phyloP scores from a whole-genome alignment of 2,797 vertebrate species.

The Mallotus villosus region DNA sequence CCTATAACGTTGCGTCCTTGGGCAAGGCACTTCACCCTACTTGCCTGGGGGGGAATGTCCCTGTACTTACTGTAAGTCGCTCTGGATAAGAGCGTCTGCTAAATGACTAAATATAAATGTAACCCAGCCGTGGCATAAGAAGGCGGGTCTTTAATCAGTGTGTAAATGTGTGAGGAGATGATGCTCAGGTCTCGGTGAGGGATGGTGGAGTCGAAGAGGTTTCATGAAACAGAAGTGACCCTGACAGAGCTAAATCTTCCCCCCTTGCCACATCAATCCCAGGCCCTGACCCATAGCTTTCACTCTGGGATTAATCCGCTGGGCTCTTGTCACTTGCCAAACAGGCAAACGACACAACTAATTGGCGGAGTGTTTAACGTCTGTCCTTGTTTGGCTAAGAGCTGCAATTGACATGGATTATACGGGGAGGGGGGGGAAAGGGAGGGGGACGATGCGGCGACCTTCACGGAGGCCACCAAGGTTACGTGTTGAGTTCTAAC shows the following conservation, averaged over 20 bases:
- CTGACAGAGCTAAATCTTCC: constrained; percentile 31
- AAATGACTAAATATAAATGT: too few relatives aligned
- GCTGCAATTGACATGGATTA: constrained; percentile 44
- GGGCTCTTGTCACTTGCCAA: constrained; percentile 57
- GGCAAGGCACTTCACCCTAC: too few relatives aligned
- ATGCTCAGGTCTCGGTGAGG: constrained; percentile 16
- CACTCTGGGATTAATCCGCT: constrained; percentile 51
- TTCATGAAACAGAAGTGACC: constrained; percentile 42
- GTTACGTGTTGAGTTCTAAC: constrained; percentile 55
- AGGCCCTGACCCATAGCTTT: constrained; percentile 35
- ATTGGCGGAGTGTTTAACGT: constrained; percentile 54
- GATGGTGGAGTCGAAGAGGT: constrained; percentile 38
- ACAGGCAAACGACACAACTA: constrained; percentile 60
- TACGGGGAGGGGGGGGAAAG: constrained; percentile 16
- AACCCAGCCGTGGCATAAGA: neutral
- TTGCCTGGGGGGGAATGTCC: too few relatives aligned
- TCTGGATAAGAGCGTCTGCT: too few relatives aligned
- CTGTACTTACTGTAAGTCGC: too few relatives aligned
- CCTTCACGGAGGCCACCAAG: constrained; percentile 49
- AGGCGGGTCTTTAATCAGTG: constrained; percentile 15
- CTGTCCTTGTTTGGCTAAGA: constrained; percentile 54
- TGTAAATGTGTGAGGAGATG: constrained; percentile 19
- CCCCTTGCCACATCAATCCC: constrained; percentile 47
- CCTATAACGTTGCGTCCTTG: too few relatives aligned
- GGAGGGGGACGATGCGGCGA: constrained; percentile 31